Percentiles rank a stretch among this genome's conserved stretches.
Evolutionary conservation across 2,797 vertebrate species (phyloP).

Genomic region (Ambastaia sidthimunki): DNA sequence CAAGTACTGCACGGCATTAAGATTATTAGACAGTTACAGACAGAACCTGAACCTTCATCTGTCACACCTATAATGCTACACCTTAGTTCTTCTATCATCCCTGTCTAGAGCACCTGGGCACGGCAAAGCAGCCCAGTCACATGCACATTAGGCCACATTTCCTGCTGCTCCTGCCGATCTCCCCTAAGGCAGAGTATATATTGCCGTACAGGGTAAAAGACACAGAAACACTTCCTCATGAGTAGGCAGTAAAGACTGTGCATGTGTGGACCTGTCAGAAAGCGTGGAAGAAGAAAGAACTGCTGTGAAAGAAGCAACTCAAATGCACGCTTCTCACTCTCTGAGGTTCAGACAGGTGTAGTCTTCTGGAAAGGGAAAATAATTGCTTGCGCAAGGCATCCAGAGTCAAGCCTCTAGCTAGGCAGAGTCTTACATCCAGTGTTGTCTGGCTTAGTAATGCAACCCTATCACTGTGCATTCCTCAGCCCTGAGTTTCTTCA

Average conservation of each 20-base stretch:
- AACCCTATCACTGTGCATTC: conserved; percentile 22
- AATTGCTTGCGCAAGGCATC: conserved; percentile 4
- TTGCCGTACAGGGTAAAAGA: conserved; percentile 23
- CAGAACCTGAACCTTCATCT: not conserved
- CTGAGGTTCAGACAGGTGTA: conserved; percentile 16
- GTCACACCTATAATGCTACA: conserved; percentile 4
- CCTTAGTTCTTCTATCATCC: conserved; percentile 16
- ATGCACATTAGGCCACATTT: conserved; percentile 15
- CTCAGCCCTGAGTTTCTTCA: conserved; percentile 2
- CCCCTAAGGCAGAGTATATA: conserved; percentile 37
- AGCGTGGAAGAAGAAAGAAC: conserved; percentile 30
- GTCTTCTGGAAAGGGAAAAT: conserved; percentile 10
- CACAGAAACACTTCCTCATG: conserved; percentile 56
- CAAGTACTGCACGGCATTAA: too few species aligned
- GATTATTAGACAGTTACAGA: not conserved
- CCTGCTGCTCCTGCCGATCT: conserved; percentile 33
- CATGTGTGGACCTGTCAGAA: conserved; percentile 57
- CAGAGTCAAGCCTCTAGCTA: not conserved
- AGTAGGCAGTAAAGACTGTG: conserved; percentile 54
- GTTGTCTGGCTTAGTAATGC: not conserved
- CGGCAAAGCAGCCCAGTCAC: conserved; percentile 2
- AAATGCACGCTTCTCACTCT: conserved; percentile 5
- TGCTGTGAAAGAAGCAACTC: conserved; percentile 20
- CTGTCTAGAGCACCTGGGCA: not conserved
- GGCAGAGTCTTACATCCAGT: not conserved